A percentile compares a stretch with the other conserved stretches of the same genome.
phyloP scores from a whole-genome alignment of 2,113 vertebrate species.

The Oreocharis arfaki region DNA sequence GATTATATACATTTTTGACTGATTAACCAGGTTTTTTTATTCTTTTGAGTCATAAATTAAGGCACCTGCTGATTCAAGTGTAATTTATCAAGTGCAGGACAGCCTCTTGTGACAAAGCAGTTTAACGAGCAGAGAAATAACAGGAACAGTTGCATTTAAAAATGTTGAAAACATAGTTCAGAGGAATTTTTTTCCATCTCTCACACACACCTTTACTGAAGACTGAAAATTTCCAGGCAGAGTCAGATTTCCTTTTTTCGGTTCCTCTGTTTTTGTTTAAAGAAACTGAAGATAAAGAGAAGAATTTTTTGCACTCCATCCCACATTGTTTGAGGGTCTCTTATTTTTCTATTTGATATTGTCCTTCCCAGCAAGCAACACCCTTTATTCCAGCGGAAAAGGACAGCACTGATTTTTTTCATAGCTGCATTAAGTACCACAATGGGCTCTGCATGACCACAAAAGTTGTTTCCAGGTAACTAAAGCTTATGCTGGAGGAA shows the following conservation, averaged over 20 bases:
- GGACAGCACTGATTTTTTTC: neutral
- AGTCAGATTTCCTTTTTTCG: neutral
- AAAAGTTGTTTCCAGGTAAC: neutral
- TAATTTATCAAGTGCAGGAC: neutral
- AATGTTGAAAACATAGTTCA: neutral
- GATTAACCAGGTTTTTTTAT: neutral
- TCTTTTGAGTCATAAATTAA: neutral
- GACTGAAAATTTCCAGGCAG: neutral
- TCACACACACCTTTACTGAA: neutral
- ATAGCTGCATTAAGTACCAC: neutral
- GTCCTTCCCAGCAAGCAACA: neutral
- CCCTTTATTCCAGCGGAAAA: neutral
- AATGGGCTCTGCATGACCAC: neutral
- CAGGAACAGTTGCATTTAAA: neutral
- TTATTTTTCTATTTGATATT: neutral
- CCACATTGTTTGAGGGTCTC: neutral
- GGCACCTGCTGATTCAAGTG: constrained; percentile 15
- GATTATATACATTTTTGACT: constrained; percentile 18
- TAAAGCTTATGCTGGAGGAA: neutral
- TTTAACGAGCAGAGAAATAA: neutral
- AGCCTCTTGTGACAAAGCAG: neutral
- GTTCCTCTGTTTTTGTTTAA: neutral
- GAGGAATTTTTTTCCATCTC: neutral
- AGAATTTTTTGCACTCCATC: neutral
- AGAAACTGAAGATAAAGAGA: neutral